Conservation (phyloP, 1,140 invertebrate species). For the Protaetia brevitarsis region DNA sequence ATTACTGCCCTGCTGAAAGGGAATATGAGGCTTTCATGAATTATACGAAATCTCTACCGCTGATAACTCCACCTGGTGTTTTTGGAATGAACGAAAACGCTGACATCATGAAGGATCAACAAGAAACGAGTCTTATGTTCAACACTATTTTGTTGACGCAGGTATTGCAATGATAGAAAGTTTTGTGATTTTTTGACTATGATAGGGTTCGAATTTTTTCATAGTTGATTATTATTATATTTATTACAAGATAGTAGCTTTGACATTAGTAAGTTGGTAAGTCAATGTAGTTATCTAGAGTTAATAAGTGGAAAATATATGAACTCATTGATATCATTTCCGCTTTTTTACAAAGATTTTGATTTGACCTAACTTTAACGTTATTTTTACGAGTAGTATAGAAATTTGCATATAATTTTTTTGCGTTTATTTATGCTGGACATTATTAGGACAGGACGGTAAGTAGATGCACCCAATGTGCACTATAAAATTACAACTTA, state of each 20-base stretch:
- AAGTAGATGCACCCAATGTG: constrained; percentile 11
- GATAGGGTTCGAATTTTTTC: no score
- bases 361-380: no score
- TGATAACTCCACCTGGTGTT: constrained; percentile 77
- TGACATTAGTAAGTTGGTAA: no score
- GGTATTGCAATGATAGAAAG: constrained; percentile 51
- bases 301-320: no score
- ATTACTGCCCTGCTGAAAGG: constrained; percentile 70
- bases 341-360: no score
- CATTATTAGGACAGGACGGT: constrained; percentile 25
- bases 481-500: background rate
- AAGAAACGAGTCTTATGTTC: constrained; percentile 79
- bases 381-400: no score
- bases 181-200: no score
- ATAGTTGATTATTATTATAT: no score
- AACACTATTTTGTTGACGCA: constrained; percentile 79
- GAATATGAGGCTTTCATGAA: constrained; percentile 75
- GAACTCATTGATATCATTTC: no score
- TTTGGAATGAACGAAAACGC: constrained; percentile 94
- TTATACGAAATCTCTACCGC: constrained; percentile 75
- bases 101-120: constrained; percentile 90
- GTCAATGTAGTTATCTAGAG: no score
- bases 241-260: no score
- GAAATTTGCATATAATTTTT: no score
- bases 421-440: constrained; percentile 14